Percentiles rank a stretch among this genome's conserved stretches.
These are phyloP conservation scores for Bolborhynchus lineola DNA, from an alignment of 2,113 vertebrate species.

Conservation along the genomic window DNA sequence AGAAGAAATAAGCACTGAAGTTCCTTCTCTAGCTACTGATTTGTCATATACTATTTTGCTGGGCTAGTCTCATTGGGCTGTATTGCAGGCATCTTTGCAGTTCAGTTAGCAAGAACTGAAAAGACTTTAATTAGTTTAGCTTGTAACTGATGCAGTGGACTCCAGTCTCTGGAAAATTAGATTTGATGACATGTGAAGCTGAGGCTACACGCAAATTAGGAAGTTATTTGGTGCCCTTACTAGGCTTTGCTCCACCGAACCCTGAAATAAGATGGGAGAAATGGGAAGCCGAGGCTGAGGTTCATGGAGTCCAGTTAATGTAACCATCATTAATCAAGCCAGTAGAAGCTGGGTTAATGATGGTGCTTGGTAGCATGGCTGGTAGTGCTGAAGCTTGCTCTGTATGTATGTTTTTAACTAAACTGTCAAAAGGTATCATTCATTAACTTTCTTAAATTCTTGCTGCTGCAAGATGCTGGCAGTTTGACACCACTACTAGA, in stretches of 20 bases:
- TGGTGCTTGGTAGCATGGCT: background rate
- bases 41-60: background rate
- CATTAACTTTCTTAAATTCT: slow-evolving; percentile 17
- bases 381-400: background rate
- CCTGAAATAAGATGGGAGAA: background rate
- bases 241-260: background rate
- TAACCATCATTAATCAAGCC: background rate
- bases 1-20: background rate
- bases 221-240: background rate
- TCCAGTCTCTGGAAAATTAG: background rate
- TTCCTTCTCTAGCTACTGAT: background rate
- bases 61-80: background rate
- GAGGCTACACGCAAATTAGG: background rate
- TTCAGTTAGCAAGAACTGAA: background rate
- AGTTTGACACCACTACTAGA: background rate
- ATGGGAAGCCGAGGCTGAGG: background rate
- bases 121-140: background rate
- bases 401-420: background rate
- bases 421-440: background rate
- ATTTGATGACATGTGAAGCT: background rate
- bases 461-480: slow-evolving; percentile 3
- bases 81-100: background rate
- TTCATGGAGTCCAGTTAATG: background rate
- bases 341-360: background rate
- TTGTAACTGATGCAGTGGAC: background rate